Conservation (phyloP, 2,797 vertebrate genomes). For the Sebastiscus albofasciatus region DNA sequence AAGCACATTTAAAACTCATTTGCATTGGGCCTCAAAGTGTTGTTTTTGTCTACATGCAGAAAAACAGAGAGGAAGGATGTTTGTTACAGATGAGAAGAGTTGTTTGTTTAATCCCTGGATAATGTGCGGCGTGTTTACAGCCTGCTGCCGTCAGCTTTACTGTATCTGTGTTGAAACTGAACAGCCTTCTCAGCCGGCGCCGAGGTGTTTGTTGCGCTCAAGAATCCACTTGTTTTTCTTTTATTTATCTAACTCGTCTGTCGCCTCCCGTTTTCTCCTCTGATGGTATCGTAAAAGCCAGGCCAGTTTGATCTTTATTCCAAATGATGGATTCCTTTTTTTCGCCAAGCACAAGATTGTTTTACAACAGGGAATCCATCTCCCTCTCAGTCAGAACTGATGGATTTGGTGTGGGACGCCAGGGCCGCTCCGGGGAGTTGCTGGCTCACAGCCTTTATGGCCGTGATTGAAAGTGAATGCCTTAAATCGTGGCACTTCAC, state of each 20-base stretch:
- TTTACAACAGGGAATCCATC: constrained; percentile 28
- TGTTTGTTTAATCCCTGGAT: constrained; percentile 5
- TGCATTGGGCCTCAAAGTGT: background rate
- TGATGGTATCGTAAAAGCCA: constrained; percentile 17
- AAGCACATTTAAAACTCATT: background rate
- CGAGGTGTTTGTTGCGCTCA: constrained; percentile 8
- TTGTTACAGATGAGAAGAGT: background rate
- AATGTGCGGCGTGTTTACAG: constrained; percentile 12
- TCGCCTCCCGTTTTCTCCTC: background rate
- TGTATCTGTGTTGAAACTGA: constrained; percentile 2
- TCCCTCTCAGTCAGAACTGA: constrained; percentile 30
- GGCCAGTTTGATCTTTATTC: constrained; percentile 1
- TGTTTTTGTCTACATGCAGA: background rate
- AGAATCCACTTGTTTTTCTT: constrained; percentile 4
- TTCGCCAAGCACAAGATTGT: constrained; percentile 8
- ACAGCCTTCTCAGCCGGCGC: background rate
- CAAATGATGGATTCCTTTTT: constrained; percentile 21
- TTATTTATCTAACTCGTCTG: background rate
- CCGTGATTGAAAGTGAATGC: constrained; percentile 48
- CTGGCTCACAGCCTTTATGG: constrained; percentile 26
- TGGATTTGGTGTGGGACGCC: constrained; percentile 37
- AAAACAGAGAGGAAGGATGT: background rate
- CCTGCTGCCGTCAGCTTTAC: background rate
- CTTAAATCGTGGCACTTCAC: constrained; percentile 33
- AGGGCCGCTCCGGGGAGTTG: constrained; percentile 29